Evolutionary conservation across 2,113 vertebrate species (phyloP).

Genomic region (Vulpes vulpes): DNA sequence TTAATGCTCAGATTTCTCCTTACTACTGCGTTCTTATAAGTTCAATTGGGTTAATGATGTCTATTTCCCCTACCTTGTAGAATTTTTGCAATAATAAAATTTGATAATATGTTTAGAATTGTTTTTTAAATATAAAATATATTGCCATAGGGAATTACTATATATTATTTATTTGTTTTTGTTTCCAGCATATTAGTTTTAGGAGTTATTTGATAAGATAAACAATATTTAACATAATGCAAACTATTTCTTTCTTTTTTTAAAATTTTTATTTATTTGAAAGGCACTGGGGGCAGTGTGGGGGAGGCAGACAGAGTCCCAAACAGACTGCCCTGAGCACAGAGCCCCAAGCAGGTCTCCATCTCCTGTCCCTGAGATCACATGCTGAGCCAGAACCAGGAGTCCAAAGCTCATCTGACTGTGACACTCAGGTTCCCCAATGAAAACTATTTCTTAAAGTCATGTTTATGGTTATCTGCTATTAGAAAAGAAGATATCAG

Average conservation of each 20-base stretch:
- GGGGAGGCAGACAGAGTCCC: too few relatives aligned
- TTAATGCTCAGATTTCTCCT: not conserved
- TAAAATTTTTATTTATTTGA: too few relatives aligned
- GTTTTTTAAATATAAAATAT: not conserved
- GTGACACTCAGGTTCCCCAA: too few relatives aligned
- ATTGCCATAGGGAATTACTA: not conserved
- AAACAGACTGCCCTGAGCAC: too few relatives aligned
- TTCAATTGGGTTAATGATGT: not conserved
- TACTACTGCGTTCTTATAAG: not conserved
- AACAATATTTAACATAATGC: not conserved
- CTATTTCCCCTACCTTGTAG: not conserved
- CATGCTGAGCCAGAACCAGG: too few relatives aligned
- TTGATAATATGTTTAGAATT: not conserved
- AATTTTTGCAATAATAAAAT: not conserved
- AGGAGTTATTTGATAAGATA: not conserved
- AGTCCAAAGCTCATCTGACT: too few relatives aligned
- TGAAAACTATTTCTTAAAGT: not conserved
- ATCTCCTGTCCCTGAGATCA: too few relatives aligned
- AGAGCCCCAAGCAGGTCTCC: too few relatives aligned
- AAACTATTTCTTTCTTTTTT: not conserved
- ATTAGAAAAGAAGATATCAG: not conserved
- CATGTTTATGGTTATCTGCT: not conserved
- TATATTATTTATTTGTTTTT: not conserved
- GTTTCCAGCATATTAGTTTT: not conserved
- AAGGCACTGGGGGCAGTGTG: too few relatives aligned